Conservation (phyloP, 2,888 invertebrate species). For the Sphinx pinastri region DNA sequence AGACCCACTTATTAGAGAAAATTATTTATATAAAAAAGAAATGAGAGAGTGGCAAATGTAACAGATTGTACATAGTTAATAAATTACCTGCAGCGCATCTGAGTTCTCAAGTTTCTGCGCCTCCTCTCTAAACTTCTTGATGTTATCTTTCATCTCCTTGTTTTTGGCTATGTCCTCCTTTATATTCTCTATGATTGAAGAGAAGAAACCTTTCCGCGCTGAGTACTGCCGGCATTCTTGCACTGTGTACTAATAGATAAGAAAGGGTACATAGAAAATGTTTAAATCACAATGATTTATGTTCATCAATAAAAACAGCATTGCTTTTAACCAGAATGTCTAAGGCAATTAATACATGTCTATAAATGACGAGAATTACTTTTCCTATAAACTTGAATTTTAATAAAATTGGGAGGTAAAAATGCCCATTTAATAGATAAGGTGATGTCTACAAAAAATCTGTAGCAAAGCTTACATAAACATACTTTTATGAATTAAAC, state of each 20-base stretch:
- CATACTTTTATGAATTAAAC: conserved; percentile 39
- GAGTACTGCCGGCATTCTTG: conserved; percentile 76
- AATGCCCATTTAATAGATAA: not conserved
- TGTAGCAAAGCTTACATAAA: conserved; percentile 3
- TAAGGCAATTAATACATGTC: no score
- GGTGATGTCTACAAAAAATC: not conserved
- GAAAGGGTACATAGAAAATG: conserved; percentile 5
- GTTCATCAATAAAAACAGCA: no score
- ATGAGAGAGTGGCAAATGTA: no score
- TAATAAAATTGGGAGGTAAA: not conserved
- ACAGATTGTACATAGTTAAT: no score
- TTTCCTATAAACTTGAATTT: no score
- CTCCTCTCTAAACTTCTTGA: conserved; percentile 97
- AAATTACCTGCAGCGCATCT: conserved; percentile 91
- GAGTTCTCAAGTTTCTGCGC: conserved; percentile 98
- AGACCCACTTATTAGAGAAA: no score
- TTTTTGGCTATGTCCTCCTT: conserved; percentile 97
- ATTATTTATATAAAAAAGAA: no score
- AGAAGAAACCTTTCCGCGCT: conserved; percentile 88
- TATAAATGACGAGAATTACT: no score
- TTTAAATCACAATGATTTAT: no score
- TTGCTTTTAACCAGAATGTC: no score
- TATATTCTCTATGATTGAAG: conserved; percentile 95
- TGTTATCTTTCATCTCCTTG: conserved; percentile 98
- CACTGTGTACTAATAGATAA: conserved; percentile 52